phyloP scores from a whole-genome alignment of 1,140 invertebrate species.

The Drosophila serrata region DNA sequence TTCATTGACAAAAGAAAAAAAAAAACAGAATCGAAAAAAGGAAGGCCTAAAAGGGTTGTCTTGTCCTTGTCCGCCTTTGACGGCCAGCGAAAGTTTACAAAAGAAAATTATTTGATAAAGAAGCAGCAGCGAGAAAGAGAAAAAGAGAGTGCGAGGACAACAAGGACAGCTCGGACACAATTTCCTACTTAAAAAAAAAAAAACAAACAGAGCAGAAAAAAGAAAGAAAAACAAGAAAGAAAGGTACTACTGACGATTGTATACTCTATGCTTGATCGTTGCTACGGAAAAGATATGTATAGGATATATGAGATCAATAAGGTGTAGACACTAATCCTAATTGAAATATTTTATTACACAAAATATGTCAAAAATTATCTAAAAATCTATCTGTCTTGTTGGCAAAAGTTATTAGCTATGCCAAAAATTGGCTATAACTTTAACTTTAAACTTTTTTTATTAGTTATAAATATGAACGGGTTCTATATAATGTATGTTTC shows the following conservation, averaged over 20 bases:
- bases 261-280: neutral
- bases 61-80: conserved; percentile 64
- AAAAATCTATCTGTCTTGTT: too few relatives aligned
- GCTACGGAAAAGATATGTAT: neutral
- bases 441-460: too few relatives aligned
- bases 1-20: neutral
- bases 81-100: conserved; percentile 66
- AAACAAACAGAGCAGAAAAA: neutral
- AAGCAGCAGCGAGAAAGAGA: conserved; percentile 3
- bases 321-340: too few relatives aligned
- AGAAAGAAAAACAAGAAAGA: neutral
- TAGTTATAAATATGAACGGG: too few relatives aligned
- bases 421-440: too few relatives aligned
- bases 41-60: conserved; percentile 56
- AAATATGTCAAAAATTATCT: too few relatives aligned
- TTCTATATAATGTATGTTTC: too few relatives aligned
- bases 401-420: too few relatives aligned
- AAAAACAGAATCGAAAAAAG: neutral
- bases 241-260: neutral
- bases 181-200: conserved; percentile 78
- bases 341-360: too few relatives aligned
- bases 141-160: conserved; percentile 2
- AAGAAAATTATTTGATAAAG: conserved; percentile 78
- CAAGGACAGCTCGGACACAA: conserved; percentile 70
- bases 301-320: too few relatives aligned